Evolutionary conservation across 64 coral and sea anemone species (phyloP), one percentile per base, ranked within the genome.

Genomic region (Cladopsammia gracilis): DNA sequence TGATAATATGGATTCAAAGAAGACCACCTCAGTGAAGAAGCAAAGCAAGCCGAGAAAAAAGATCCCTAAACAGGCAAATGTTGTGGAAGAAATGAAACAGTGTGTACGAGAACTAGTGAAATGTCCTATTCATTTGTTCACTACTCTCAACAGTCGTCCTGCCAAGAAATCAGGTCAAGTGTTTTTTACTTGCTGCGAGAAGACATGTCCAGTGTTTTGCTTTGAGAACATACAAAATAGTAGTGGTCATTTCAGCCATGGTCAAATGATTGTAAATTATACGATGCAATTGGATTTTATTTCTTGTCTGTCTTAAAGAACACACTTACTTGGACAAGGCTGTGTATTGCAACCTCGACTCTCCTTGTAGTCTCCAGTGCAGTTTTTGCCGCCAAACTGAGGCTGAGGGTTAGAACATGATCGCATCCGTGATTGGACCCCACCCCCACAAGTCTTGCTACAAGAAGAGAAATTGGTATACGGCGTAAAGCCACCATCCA

Each of bases 371-470:
- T 54, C 26, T 75, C 96, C 96, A 15, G 92, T 82, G 70, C 96
- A 97, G 60, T 97, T 94, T 34, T 88, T 97, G 0, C 96, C 96
- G 7, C 96, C 96, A 88, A 79, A 97, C 66, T 83, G 96, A 50
- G 96, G 96, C 45, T 91, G 73, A 6, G 96, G 96, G 13, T 94
- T 97, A 4, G 96, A 86, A 50, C 96, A 97, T 2, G 96, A 97
- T 59, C 96, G 92, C 16, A 94, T 54, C 5, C 92, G 75, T 5
- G 89, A 73, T 62, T 97, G 96, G 4, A 26, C 82, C 14, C 96
- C 96, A n/a, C 88, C 92, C 23, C 87, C 92, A 75, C 96, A 97
- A 2, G 96, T 97, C 53, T 94, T 97, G 25, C 92, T 97, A 24
- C 96, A 97, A 15, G 83, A 82, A 0, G 96, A 97, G 92, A 94